A percentile compares a stretch with the other conserved stretches of the same genome.
phyloP scores from a whole-genome alignment of 2,888 invertebrate genomes.

The Linnaemya vulpina region DNA sequence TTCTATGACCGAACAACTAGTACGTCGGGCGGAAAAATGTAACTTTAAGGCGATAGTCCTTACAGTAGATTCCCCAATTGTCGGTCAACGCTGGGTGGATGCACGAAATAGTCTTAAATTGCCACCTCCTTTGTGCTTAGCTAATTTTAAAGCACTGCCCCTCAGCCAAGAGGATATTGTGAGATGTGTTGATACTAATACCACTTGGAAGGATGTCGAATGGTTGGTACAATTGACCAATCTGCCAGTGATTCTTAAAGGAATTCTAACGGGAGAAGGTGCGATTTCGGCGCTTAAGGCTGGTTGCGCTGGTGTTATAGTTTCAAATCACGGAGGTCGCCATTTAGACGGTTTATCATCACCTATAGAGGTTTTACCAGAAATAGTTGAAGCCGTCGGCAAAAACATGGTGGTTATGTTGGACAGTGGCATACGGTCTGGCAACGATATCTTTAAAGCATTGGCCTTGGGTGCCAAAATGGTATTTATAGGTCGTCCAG shows the following conservation, averaged over 20 bases:
- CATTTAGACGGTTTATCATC: constrained; percentile 89
- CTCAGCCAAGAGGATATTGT: constrained; percentile 86
- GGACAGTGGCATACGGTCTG: constrained; percentile 93
- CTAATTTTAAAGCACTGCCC: constrained; percentile 88
- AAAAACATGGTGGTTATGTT: constrained; percentile 90
- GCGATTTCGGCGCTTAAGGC: constrained; percentile 89
- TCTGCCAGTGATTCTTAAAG: constrained; percentile 93
- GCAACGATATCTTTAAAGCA: constrained; percentile 95
- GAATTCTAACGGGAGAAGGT: constrained; percentile 93
- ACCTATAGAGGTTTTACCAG: constrained; percentile 92
- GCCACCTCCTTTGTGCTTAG: constrained; percentile 91
- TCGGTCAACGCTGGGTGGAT: constrained; percentile 92
- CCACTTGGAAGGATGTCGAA: constrained; percentile 89
- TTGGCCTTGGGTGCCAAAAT: constrained; percentile 94
- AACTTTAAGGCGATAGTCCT: constrained; percentile 93
- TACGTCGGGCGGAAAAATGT: constrained; percentile 90
- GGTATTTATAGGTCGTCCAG: constrained; percentile 94
- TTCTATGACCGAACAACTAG: constrained; percentile 87
- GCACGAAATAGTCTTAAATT: constrained; percentile 91
- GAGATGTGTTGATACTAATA: constrained; percentile 89
- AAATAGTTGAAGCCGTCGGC: constrained; percentile 89
- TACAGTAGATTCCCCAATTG: constrained; percentile 94
- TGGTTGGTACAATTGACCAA: constrained; percentile 93
- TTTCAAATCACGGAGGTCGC: constrained; percentile 97
- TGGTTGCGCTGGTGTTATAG: constrained; percentile 91